Conservation (phyloP, 2,113 vertebrate genomes). For the Ciconia boyciana region DNA sequence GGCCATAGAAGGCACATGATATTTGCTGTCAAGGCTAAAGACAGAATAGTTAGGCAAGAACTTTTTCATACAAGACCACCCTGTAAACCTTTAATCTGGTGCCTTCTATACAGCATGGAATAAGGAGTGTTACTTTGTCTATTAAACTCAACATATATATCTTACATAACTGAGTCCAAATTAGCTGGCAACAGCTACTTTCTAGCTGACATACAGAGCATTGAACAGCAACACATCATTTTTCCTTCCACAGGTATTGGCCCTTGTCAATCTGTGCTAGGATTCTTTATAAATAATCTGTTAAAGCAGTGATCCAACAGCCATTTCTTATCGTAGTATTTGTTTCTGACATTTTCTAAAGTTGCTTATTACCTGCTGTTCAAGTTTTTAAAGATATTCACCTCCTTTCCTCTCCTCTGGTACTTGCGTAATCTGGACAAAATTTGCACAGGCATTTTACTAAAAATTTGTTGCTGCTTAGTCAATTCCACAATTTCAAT, state of each 20-base stretch:
- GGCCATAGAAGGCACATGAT: background rate
- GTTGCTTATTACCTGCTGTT: background rate
- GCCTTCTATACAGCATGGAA: background rate
- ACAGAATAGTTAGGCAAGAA: background rate
- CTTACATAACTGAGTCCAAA: background rate
- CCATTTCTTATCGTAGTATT: background rate
- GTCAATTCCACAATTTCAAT: background rate
- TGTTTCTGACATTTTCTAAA: background rate
- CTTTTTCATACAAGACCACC: background rate
- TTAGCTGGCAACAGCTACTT: background rate
- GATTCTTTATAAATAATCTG: background rate
- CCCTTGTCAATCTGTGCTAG: background rate
- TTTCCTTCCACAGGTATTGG: background rate
- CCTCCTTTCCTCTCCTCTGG: background rate
- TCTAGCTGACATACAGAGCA: background rate
- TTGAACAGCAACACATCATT: rapidly evolving
- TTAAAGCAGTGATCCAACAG: background rate
- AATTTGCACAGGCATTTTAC: background rate
- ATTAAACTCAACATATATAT: background rate
- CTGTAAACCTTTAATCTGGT: background rate
- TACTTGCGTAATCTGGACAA: background rate
- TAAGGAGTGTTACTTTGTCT: background rate
- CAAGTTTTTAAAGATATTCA: background rate
- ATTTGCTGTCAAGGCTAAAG: background rate
- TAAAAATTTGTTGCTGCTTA: background rate